Evolutionary conservation across 2,113 vertebrate species (phyloP).

Genomic region (Grus americana): DNA sequence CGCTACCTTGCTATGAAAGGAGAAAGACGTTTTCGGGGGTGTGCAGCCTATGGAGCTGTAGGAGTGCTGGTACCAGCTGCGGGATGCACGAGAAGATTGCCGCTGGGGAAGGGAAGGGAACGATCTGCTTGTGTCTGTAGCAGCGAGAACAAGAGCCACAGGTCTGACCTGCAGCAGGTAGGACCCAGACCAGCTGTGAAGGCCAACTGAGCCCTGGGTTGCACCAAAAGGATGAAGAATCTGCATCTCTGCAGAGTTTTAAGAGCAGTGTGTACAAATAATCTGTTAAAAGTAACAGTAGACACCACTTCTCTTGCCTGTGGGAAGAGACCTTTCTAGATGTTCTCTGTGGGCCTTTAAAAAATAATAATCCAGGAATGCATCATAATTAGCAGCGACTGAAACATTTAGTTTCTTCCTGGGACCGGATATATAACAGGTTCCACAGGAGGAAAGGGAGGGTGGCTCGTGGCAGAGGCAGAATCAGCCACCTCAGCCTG

Average conservation of each 20-base stretch:
- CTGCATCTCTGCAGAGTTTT: background rate
- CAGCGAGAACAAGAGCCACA: background rate
- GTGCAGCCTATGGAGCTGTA: background rate
- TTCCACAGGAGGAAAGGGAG: background rate
- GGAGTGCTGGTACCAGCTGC: rapidly evolving
- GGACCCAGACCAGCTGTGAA: background rate
- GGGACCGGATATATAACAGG: rapidly evolving
- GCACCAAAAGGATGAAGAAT: background rate
- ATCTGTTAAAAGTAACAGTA: background rate
- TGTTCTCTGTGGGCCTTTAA: background rate
- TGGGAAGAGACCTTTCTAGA: background rate
- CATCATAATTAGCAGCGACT: background rate
- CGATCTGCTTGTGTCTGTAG: background rate
- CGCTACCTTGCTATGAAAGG: background rate
- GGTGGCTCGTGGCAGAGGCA: background rate
- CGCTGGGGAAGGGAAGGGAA: background rate
- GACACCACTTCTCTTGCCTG: background rate
- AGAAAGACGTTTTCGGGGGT: background rate
- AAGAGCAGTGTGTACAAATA: background rate
- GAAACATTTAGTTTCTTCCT: background rate
- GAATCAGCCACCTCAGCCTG: too few relatives aligned
- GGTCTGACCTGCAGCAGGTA: background rate
- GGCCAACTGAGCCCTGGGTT: too few relatives aligned
- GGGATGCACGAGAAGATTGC: too few relatives aligned
- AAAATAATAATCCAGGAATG: background rate